Conservation (phyloP, 1,140 invertebrate species). For the Neodiprion virginianus region DNA sequence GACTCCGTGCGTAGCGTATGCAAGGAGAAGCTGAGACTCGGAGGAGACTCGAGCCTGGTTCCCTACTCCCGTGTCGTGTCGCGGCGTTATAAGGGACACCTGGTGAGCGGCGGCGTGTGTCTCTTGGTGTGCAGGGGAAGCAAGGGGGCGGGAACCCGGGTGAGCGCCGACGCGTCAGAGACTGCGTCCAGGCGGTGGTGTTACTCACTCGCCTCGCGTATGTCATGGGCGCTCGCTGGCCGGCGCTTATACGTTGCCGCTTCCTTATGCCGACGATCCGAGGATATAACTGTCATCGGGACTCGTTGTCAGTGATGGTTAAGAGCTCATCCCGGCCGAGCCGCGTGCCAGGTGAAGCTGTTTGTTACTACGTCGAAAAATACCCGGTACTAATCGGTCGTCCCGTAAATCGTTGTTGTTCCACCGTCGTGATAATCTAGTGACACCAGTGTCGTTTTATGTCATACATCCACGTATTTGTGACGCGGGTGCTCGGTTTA, state of each 20-base stretch:
- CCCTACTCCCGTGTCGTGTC: background rate
- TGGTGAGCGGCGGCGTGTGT: background rate
- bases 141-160: slow-evolving; percentile 1
- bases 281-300: background rate
- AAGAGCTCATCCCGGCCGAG: background rate
- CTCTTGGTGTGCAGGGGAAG: background rate
- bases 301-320: slow-evolving; percentile 9
- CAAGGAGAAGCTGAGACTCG: too few relatives aligned
- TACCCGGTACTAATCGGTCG: background rate
- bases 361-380: background rate
- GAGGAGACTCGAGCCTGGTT: background rate
- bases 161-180: background rate
- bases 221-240: slow-evolving; percentile 53
- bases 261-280: slow-evolving; percentile 38
- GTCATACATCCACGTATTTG: background rate
- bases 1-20: too few relatives aligned
- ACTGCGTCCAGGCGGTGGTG: slow-evolving; percentile 6
- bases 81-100: background rate
- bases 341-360: background rate
- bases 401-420: background rate
- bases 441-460: background rate
- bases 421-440: background rate
- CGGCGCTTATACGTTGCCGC: slow-evolving; percentile 35
- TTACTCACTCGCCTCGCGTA: slow-evolving; percentile 49
- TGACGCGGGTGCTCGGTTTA: background rate